Evolutionary conservation across 64 coral and sea anemone species (phyloP).

Genomic region (Dendronephthya gigantea): DNA sequence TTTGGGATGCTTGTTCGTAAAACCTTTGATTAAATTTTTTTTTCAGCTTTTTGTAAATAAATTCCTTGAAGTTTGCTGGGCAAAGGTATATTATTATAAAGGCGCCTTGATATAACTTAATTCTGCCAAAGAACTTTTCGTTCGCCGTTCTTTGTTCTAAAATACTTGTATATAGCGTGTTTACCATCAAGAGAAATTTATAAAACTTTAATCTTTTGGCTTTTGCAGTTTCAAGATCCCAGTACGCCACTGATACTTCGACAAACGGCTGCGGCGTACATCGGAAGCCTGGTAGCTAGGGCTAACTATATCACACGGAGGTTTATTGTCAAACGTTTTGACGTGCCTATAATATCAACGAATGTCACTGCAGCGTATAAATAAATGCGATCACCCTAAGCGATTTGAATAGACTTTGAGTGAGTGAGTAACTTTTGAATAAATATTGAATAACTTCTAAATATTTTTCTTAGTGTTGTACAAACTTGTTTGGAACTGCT

Average conservation of each 20-base stretch:
- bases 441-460: too few relatives aligned
- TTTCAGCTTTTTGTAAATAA: slow-evolving; percentile 63
- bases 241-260: slow-evolving; percentile 60
- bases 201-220: not conserved
- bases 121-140: too few relatives aligned
- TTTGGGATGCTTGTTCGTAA: too few relatives aligned
- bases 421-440: too few relatives aligned
- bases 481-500: slow-evolving; percentile 62
- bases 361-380: too few relatives aligned
- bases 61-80: slow-evolving; percentile 79
- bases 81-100: too few relatives aligned
- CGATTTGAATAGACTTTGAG: too few relatives aligned
- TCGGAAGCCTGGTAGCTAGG: slow-evolving; percentile 75
- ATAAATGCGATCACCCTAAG: too few relatives aligned
- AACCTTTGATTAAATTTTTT: slow-evolving; percentile 11
- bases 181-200: not conserved
- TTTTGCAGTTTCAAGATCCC: slow-evolving; percentile 51
- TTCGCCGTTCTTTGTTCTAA: too few relatives aligned
- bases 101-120: too few relatives aligned
- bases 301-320: slow-evolving; percentile 60
- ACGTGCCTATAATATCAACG: not conserved
- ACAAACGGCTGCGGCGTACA: slow-evolving; percentile 72
- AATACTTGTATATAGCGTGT: not conserved
- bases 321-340: slow-evolving; percentile 16
- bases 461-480: slow-evolving; percentile 51